phyloP scores from a whole-genome alignment of 1,140 invertebrate genomes.

The Hylaeus volcanicus region DNA sequence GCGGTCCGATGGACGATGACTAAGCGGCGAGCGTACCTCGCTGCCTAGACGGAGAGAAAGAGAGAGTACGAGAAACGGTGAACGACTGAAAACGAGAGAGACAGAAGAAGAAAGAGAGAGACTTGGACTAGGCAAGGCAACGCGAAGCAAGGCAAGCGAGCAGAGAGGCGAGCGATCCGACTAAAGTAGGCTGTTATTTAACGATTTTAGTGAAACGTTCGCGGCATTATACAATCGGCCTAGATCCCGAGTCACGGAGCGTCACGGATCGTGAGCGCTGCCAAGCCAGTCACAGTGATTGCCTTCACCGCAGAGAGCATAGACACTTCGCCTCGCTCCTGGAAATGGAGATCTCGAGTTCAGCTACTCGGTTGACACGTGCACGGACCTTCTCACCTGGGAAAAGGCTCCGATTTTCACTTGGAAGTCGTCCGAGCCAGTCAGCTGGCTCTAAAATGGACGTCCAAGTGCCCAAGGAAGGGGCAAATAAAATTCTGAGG shows the following conservation, averaged over 20 bases:
- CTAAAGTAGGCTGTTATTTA: constrained; percentile 79
- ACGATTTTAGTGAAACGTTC: constrained; percentile 80
- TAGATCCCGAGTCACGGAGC: constrained; percentile 79
- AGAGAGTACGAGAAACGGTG: not conserved
- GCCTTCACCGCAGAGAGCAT: constrained; percentile 57
- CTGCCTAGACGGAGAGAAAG: constrained; percentile 16
- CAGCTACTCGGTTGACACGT: constrained; percentile 35
- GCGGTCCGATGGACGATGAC: constrained; percentile 57
- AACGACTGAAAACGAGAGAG: not conserved
- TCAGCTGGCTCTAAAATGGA: too few relatives aligned
- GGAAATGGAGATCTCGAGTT: not conserved
- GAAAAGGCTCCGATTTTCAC: constrained; percentile 36
- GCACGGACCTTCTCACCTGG: not conserved
- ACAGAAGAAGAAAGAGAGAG: not conserved
- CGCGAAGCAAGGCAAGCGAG: constrained; percentile 40
- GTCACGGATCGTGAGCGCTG: constrained; percentile 78
- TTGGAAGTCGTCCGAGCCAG: not conserved
- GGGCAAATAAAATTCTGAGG: too few relatives aligned
- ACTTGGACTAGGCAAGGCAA: constrained; percentile 21
- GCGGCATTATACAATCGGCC: constrained; percentile 80
- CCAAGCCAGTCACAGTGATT: constrained; percentile 65
- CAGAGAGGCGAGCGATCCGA: constrained; percentile 65
- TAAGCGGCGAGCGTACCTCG: constrained; percentile 58
- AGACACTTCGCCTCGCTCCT: constrained; percentile 43
- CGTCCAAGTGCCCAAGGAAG: too few relatives aligned